A percentile compares a stretch with the other conserved stretches of the same genome.
phyloP scores from a whole-genome alignment of 2,888 invertebrate species.

The Zhuqinia jingwanae region DNA sequence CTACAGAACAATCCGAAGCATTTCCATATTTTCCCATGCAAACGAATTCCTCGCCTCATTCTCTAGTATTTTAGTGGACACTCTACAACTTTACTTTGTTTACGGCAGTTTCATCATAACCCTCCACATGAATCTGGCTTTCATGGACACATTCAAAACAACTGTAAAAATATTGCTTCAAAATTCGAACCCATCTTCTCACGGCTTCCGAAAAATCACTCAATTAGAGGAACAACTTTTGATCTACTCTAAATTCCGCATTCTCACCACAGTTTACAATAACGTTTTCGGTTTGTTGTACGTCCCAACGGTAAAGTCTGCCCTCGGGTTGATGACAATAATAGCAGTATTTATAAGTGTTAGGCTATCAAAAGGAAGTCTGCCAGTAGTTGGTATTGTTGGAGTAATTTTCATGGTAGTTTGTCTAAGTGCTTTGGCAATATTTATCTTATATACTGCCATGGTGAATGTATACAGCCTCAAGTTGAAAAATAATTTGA shows the following conservation, averaged over 20 bases:
- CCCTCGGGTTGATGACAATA: background rate
- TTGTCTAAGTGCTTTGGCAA: background rate
- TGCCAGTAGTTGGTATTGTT: background rate
- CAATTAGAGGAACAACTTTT: background rate
- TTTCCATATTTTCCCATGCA: too few relatives aligned
- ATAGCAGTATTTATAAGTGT: background rate
- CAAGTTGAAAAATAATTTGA: background rate
- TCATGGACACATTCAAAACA: slow-evolving; percentile 4
- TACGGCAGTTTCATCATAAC: too few relatives aligned
- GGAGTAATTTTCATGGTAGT: background rate
- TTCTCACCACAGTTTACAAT: slow-evolving; percentile 42
- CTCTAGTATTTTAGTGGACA: too few relatives aligned
- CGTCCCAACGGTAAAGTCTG: background rate
- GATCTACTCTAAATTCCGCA: slow-evolving; percentile 21
- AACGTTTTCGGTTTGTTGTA: slow-evolving; percentile 3
- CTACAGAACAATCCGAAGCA: background rate
- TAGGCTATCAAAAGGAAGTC: background rate
- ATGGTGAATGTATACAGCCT: background rate
- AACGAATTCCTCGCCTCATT: too few relatives aligned
- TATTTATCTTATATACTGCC: background rate
- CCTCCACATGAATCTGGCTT: background rate
- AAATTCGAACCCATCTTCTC: background rate
- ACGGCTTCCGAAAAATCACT: background rate
- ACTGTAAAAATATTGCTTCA: background rate
- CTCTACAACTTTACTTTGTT: too few relatives aligned